These are phyloP conservation scores for Spheniscus humboldti DNA, from an alignment of 2,797 vertebrate genomes.

Conservation along the genomic window DNA sequence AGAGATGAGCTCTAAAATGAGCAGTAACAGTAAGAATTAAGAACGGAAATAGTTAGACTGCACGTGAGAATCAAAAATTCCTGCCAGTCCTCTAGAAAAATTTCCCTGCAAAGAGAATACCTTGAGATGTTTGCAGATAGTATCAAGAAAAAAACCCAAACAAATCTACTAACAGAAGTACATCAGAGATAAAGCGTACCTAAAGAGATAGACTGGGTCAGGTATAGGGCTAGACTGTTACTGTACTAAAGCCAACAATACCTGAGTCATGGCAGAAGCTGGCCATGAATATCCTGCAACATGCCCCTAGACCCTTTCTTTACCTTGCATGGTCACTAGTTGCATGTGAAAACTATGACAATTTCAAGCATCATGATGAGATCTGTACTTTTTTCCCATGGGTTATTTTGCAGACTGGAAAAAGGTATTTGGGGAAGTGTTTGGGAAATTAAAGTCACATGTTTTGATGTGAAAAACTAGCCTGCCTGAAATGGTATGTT, in stretches of 20 bases:
- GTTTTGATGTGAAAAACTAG: background rate
- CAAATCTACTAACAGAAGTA: background rate
- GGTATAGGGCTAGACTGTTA: background rate
- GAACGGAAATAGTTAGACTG: background rate
- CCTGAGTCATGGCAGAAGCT: background rate
- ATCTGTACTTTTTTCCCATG: background rate
- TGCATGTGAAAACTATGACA: background rate
- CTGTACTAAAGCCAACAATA: background rate
- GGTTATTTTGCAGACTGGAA: background rate
- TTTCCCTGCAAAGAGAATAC: background rate
- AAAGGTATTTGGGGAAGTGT: background rate
- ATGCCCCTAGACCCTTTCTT: background rate
- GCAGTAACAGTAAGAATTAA: background rate
- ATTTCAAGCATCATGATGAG: background rate
- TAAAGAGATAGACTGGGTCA: background rate
- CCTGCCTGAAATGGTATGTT: background rate
- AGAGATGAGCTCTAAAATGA: background rate
- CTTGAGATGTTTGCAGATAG: background rate
- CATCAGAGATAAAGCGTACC: background rate
- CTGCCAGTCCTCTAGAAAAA: background rate
- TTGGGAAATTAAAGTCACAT: constrained; percentile 2
- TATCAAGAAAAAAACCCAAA: background rate
- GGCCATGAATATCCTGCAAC: background rate
- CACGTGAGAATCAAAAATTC: background rate
- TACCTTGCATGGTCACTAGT: background rate